A percentile compares a stretch with the other conserved stretches of the same genome.
Evolutionary conservation across 2,888 invertebrate species (phyloP).

Genomic region (Melieria picta): DNA sequence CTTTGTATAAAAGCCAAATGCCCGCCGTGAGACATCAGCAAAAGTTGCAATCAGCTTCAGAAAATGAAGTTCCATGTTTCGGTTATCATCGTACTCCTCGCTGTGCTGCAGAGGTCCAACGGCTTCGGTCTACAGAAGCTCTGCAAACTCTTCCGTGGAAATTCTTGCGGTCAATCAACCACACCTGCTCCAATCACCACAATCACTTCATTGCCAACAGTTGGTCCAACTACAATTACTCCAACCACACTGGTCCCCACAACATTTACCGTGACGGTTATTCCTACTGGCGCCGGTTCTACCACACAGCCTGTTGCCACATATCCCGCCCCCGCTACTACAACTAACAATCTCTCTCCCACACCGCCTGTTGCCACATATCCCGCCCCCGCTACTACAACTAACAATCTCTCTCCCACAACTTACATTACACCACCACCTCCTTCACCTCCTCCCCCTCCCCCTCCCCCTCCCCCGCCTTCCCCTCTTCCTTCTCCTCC

Average conservation of each 20-base stretch:
- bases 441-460: neutral
- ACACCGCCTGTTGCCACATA: neutral
- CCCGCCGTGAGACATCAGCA: no score
- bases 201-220: no score
- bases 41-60: no score
- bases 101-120: no score
- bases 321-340: neutral
- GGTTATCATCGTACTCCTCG: no score
- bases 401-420: neutral
- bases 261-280: neutral
- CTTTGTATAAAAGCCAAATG: no score
- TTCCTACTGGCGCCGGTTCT: neutral
- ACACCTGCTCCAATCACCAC: no score
- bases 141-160: no score
- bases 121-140: no score
- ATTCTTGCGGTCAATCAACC: no score
- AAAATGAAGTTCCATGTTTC: no score
- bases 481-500: conserved; percentile 1
- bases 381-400: neutral
- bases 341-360: neutral
- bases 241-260: conserved; percentile 7
- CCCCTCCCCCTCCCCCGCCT: neutral
- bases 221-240: neutral
- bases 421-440: no score
- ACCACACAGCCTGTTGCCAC: neutral